Conservation (phyloP, 2,113 vertebrate genomes). For the Perca fluviatilis region DNA sequence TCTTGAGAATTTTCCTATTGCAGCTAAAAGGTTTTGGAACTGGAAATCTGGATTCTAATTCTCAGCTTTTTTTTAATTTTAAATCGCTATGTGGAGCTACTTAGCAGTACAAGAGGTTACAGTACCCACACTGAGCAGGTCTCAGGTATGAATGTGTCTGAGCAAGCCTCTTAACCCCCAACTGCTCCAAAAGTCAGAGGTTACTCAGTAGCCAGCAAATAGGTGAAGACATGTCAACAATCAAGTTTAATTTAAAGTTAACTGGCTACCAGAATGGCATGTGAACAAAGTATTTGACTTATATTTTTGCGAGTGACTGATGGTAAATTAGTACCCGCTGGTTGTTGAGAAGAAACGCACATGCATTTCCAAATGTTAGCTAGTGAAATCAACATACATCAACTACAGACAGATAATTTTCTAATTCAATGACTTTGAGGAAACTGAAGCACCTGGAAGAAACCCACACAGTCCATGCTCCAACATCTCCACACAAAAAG, state of each 20-base stretch:
- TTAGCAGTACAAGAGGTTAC: not conserved
- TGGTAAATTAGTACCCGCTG: not conserved
- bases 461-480: not conserved
- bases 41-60: not conserved
- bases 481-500: not conserved
- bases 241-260: not conserved
- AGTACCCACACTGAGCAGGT: not conserved
- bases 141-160: not conserved
- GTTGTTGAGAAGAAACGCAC: not conserved
- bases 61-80: not conserved
- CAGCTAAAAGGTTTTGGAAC: not conserved
- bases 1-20: not conserved
- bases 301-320: not conserved
- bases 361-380: not conserved
- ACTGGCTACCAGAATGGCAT: not conserved
- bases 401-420: not conserved
- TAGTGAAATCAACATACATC: not conserved
- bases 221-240: not conserved
- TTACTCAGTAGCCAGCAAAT: conserved; percentile 17
- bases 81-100: not conserved
- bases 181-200: conserved; percentile 8
- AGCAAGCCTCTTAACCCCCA: not conserved
- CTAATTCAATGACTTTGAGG: not conserved
- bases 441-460: not conserved
- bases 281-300: not conserved